phyloP scores from a whole-genome alignment of 2,888 invertebrate genomes.

The Melanotus villosus region DNA sequence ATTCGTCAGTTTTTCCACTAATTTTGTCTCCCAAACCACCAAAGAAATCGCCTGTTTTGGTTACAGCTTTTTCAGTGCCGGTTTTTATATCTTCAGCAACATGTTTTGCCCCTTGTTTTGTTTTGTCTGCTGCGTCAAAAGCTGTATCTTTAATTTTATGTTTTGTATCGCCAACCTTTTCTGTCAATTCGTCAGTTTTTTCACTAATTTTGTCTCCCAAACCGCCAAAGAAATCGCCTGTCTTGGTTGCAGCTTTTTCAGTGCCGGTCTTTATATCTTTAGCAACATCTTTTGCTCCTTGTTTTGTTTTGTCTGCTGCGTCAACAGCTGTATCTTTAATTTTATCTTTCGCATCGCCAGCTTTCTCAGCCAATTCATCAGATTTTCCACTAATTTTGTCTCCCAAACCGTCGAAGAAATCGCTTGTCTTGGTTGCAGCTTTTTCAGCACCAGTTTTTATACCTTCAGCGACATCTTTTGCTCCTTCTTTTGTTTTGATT shows the following conservation, averaged over 20 bases:
- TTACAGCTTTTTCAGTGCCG: constrained; percentile 14
- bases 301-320: background rate
- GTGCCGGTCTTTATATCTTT: constrained; percentile 1
- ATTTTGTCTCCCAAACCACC: constrained; percentile 30
- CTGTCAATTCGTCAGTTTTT: constrained; percentile 34
- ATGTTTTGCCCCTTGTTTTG: constrained; percentile 11
- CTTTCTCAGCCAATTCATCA: constrained; percentile 9
- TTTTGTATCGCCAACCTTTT: background rate
- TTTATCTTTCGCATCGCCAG: constrained; percentile 27
- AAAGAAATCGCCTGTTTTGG: constrained; percentile 33
- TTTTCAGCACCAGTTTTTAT: constrained; percentile 34
- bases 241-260: constrained; percentile 31
- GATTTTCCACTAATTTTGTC: constrained; percentile 40
- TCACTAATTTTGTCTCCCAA: constrained; percentile 32
- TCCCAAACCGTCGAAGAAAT: constrained; percentile 44
- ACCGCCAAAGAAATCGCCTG: constrained; percentile 45
- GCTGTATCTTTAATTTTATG: constrained; percentile 26
- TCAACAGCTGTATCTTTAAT: constrained; percentile 21
- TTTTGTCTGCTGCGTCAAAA: background rate
- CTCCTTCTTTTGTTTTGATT: constrained; percentile 26
- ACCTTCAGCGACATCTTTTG: constrained; percentile 20
- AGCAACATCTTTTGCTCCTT: constrained; percentile 5
- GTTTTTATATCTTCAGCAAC: background rate
- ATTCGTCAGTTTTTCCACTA: constrained; percentile 26
- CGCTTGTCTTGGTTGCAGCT: constrained; percentile 37